Conservation (phyloP, 2,888 invertebrate genomes). For the Euzophera pinguis region DNA sequence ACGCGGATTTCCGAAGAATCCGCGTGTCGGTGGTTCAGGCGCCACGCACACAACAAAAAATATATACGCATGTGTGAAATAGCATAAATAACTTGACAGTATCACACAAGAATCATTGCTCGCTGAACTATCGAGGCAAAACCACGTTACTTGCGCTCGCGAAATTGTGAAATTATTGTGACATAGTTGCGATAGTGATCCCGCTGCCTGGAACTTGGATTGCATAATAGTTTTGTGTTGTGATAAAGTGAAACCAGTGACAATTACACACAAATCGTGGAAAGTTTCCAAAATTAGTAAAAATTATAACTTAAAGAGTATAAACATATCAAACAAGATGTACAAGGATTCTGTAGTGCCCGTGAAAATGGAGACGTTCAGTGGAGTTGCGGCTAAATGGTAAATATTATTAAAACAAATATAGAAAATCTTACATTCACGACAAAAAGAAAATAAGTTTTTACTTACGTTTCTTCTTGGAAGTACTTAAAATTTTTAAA, state of each 20-base stretch:
- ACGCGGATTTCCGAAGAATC: constrained; percentile 59
- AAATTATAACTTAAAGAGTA: constrained; percentile 51
- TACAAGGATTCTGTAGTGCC: constrained; percentile 69
- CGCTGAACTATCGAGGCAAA: constrained; percentile 36
- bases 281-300: constrained; percentile 53
- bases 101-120: constrained; percentile 44
- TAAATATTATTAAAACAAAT: constrained; percentile 33
- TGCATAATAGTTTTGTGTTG: constrained; percentile 40
- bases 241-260: constrained; percentile 39
- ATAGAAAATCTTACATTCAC: background rate
- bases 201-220: constrained; percentile 32
- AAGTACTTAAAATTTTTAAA: too few species aligned
- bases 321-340: constrained; percentile 57
- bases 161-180: constrained; percentile 73
- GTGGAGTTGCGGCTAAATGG: constrained; percentile 72
- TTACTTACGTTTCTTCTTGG: too few species aligned
- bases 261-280: constrained; percentile 15
- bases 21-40: constrained; percentile 40
- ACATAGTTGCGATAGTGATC: constrained; percentile 44
- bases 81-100: constrained; percentile 37
- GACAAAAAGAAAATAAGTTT: too few species aligned
- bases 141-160: constrained; percentile 41
- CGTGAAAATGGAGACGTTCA: constrained; percentile 70
- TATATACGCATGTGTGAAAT: constrained; percentile 37
- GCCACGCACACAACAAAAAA: constrained; percentile 51